Evolutionary conservation across 2,888 invertebrate genomes (phyloP).

Genomic region (Andrena praecox): DNA sequence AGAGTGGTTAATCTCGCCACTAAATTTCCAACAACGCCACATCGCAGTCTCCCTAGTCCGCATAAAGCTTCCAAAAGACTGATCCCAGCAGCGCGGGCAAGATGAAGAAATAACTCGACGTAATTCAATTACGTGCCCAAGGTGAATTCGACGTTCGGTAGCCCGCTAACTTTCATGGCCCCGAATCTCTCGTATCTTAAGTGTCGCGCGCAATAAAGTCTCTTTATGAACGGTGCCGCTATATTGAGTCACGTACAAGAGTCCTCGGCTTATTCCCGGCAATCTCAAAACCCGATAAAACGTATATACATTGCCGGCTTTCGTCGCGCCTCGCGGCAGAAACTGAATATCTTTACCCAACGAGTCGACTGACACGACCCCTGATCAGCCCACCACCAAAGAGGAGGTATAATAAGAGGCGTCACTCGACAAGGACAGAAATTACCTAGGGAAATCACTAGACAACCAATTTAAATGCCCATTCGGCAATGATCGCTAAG

Average conservation of each 20-base stretch:
- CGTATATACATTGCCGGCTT: neutral
- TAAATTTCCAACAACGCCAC: no score
- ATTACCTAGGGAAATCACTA: no score
- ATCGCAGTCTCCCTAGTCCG: no score
- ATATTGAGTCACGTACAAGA: neutral
- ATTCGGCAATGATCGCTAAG: no score
- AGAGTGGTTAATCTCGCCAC: no score
- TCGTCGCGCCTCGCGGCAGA: neutral
- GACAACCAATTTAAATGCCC: no score
- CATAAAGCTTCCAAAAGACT: neutral
- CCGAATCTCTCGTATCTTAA: constrained; percentile 2
- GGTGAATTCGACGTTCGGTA: constrained; percentile 7
- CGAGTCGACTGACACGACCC: neutral
- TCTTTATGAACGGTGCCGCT: constrained; percentile 20
- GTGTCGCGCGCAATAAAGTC: constrained; percentile 7
- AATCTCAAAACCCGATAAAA: constrained; percentile 27
- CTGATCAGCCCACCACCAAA: neutral
- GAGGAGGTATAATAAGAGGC: no score
- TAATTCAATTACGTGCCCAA: constrained; percentile 17
- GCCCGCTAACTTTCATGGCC: neutral
- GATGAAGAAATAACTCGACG: neutral
- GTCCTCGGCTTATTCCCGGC: neutral
- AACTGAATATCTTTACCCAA: constrained; percentile 2
- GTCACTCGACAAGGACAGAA: no score
- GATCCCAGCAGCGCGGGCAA: neutral